Evolutionary conservation across 2,113 vertebrate genomes (phyloP).

Genomic region (Hippopotamus amphibius): DNA sequence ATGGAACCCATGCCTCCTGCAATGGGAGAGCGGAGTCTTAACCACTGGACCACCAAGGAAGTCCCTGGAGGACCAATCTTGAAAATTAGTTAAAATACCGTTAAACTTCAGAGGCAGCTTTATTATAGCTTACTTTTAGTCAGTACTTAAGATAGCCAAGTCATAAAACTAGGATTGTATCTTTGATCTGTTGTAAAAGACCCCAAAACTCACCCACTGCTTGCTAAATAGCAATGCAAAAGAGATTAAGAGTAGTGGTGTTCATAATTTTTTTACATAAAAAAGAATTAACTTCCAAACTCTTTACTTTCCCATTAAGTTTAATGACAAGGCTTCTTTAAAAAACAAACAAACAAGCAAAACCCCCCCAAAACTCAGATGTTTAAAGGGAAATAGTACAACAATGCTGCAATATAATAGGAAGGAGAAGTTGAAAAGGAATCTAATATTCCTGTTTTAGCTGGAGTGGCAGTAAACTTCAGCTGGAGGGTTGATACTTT

Average conservation of each 20-base stretch:
- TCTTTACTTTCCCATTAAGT: constrained; percentile 35
- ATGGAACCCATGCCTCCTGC: too few relatives aligned
- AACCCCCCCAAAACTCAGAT: background rate
- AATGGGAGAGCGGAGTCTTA: too few relatives aligned
- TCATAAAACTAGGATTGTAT: background rate
- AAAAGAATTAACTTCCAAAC: constrained; percentile 23
- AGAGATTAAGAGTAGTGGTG: constrained; percentile 19
- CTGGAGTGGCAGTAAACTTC: constrained; percentile 3
- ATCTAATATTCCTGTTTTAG: background rate
- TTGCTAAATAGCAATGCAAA: constrained; percentile 48
- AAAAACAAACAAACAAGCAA: background rate
- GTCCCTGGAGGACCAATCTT: background rate
- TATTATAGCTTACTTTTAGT: background rate
- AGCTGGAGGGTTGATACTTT: constrained; percentile 38
- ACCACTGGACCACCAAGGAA: too few relatives aligned
- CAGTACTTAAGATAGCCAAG: background rate
- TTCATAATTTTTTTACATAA: constrained; percentile 43
- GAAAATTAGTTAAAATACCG: constrained; percentile 5
- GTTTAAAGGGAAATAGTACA: background rate
- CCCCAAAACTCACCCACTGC: background rate
- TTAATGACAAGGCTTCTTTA: background rate
- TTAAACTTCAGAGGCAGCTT: constrained; percentile 6
- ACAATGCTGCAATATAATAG: background rate
- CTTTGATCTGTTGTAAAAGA: constrained; percentile 46
- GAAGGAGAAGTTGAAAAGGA: background rate